Base-by-base conservation (phyloP, 53 echinoderm and acorn worm species). In the Glandiceps talaboti region DNA sequence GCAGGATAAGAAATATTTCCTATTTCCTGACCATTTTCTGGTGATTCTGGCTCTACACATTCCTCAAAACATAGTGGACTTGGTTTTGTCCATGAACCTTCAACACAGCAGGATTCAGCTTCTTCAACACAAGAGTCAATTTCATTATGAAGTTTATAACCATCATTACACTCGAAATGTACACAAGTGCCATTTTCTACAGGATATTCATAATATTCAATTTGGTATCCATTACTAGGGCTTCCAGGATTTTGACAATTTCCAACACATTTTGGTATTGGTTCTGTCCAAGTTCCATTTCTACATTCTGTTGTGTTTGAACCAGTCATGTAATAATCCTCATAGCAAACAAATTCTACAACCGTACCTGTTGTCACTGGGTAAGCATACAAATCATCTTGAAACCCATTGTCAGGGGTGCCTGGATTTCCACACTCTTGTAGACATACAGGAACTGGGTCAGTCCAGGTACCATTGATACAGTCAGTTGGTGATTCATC, bases 361-460 rank as follows among this genome's bases (percentile, higher is more conserved):
- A 87, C 88, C 27, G 87, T 87, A 25, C 85, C 87, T 27, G 77
- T 72, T 6, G 64, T 12, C 6, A 45, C 64, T 1, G 78, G 80
- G 33, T 82, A 91, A 33, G 83, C 82, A 14, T 87, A 88, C 28
- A 32, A 76, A 1, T 81, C 87, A 25, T 88, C 75, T 73, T 91
- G 91, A 1, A 29, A 30, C 1, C 91, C 91, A 25, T 85, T 77
- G 28, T 33, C 27, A 29, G 88, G 88, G 0, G 85, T 88, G 12
- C 88, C 91, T 14, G 91, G 91, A 33, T 91, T 81, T 1, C 74
- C 74, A 30, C 91, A 91, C 73, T 91, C 85, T 10, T 20, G 6
- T 12, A 12, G 20, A 45, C 64, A 45, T 20, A 45, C 6, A 12
- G 64, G 64, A 20, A 45, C 64, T 12, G 20, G 6, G 6, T 20